Base-by-base conservation (phyloP, 1,140 invertebrate genomes). In the Dufourea novaeangliae region DNA sequence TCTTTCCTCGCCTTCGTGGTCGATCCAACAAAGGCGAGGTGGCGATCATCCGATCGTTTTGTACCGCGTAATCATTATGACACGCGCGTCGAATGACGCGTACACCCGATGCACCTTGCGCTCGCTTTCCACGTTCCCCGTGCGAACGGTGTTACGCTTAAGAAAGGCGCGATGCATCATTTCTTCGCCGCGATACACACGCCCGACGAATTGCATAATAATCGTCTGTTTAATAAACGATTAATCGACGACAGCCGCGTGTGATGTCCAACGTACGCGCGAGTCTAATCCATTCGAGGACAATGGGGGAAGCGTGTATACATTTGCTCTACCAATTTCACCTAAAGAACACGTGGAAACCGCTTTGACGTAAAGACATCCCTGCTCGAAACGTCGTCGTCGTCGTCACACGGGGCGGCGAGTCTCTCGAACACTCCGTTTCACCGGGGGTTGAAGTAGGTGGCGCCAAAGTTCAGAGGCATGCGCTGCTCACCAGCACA, bases 11-110 rank as follows among this genome's bases (percentile, higher is more conserved):
- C 14, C 14, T 5, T 27, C 20, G n/a, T n/a, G n/a, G n/a, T n/a
- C 70, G 77, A 64, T 72, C 50, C 62, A 76, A 84, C 82, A 83
- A 80, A 84, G 77, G 82, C 82, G 77, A 75, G 81, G 67, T 80
- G 44, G 62, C 56, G 71, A 59, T 72, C 44, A 67, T 44, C 62
- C 50, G 54, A 76, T 80, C 72, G 56, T 73, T 50, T 84, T 84
- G 66, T 41, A 78, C 64, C 78, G 81, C 67, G 50, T 72, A 79
- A n/a, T 80, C 62, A 57, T 84, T 69, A 62, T 80, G 68, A 72
- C 71, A 76, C 66, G 27, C 66, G 76, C 56, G 50, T 83, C 61
- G 76, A 52, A 39, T 59, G 76, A 74, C 66, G 64, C 39, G 44
- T n/a, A n/a, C n/a, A n/a, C 39, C 54, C 25, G 6, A 7, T 73